Evolutionary conservation across 2,888 invertebrate genomes (phyloP).

Genomic region (Idaea straminata): DNA sequence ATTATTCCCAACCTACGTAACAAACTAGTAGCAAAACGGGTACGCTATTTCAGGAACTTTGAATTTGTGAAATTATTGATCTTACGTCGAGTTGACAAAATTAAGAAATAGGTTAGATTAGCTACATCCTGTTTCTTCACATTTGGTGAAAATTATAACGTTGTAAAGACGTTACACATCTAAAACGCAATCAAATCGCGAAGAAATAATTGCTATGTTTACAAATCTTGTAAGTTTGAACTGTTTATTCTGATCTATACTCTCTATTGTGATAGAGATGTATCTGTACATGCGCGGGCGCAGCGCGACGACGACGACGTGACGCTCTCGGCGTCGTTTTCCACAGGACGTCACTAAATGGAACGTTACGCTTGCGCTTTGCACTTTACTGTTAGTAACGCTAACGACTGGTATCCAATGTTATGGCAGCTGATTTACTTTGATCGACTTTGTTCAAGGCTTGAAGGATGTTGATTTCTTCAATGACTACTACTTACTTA

Average conservation of each 20-base stretch:
- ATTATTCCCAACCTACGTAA: too few relatives aligned
- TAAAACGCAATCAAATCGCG: too few relatives aligned
- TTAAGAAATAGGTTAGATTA: too few relatives aligned
- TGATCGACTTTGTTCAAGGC: not conserved
- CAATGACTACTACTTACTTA: not conserved
- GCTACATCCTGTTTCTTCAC: too few relatives aligned
- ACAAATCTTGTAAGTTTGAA: too few relatives aligned
- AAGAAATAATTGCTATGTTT: too few relatives aligned
- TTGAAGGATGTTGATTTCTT: not conserved
- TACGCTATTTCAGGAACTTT: too few relatives aligned
- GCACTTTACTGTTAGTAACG: not conserved
- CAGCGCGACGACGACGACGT: constrained; percentile 39
- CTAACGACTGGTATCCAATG: not conserved
- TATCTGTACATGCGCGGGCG: not conserved
- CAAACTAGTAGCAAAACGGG: too few relatives aligned
- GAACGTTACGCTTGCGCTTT: not conserved
- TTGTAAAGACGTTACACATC: too few relatives aligned
- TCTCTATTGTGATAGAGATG: not conserved
- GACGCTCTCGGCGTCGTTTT: constrained; percentile 52
- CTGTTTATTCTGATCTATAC: not conserved
- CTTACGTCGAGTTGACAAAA: too few relatives aligned
- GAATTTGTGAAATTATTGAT: too few relatives aligned
- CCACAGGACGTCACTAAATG: constrained; percentile 4
- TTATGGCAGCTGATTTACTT: not conserved
- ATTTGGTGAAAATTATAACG: too few relatives aligned